These are phyloP conservation scores for Zaprionus obscuricornis DNA, from an alignment of 2,888 invertebrate species.

Conservation along the genomic window DNA sequence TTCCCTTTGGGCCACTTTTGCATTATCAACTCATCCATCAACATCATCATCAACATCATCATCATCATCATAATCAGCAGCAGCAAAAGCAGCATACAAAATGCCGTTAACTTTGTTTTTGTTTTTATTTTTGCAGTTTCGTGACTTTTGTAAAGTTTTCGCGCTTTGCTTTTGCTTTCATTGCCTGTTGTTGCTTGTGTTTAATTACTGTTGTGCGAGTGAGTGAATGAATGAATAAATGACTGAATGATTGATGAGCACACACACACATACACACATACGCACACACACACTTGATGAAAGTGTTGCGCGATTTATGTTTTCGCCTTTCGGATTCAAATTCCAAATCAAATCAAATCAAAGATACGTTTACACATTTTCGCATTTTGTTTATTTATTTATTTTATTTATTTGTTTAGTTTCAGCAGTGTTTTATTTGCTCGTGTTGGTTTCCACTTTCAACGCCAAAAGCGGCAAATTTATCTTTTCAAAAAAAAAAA, in stretches of 20 bases:
- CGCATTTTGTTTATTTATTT: not conserved
- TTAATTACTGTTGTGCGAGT: not conserved
- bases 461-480: constrained; percentile 11
- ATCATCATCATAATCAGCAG: no score
- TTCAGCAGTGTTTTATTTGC: not conserved
- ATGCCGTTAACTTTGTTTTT: constrained; percentile 22
- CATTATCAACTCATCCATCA: constrained; percentile 13
- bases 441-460: constrained; percentile 29
- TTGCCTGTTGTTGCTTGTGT: not conserved
- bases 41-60: no score
- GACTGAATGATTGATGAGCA: constrained; percentile 50
- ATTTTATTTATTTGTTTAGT: constrained; percentile 5
- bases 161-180: constrained; percentile 32
- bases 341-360: not conserved
- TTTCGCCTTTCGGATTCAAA: constrained; percentile 22
- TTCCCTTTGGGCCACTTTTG: constrained; percentile 22
- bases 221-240: constrained; percentile 12
- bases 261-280: constrained; percentile 9
- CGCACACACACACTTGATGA: constrained; percentile 50
- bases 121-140: constrained; percentile 20
- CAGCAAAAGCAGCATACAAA: no score
- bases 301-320: constrained; percentile 53
- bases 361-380: constrained; percentile 1
- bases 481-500: constrained; percentile 24
- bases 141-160: constrained; percentile 48